A percentile compares a stretch with the other conserved stretches of the same genome.
phyloP scores from a whole-genome alignment of 2,113 vertebrate genomes.

The Genyomyrus donnyi region DNA sequence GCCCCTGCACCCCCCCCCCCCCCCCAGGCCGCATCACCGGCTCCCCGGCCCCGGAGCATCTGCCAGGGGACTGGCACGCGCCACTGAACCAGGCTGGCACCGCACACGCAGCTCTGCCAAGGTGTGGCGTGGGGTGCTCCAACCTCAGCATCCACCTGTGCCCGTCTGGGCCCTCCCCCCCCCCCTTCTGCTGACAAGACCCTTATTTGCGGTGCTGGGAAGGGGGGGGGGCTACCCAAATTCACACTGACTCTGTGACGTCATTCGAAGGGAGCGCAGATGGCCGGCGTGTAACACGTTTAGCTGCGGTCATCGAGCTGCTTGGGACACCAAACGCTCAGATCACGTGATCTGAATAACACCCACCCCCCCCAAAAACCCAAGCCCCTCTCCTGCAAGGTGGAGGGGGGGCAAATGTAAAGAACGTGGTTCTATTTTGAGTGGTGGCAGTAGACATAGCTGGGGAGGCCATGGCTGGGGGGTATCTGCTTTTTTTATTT shows the following conservation, averaged over 20 bases:
- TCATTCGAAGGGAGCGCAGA: constrained; percentile 51
- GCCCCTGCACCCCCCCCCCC: constrained; percentile 28
- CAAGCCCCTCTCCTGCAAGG: not conserved
- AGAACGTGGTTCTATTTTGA: not conserved
- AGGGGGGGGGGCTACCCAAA: constrained; percentile 37
- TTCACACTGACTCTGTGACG: constrained; percentile 39
- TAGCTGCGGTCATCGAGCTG: constrained; percentile 48
- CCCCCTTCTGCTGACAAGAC: constrained; percentile 40
- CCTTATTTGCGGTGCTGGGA: constrained; percentile 20
- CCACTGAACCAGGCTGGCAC: constrained; percentile 21
- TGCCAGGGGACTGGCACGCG: constrained; percentile 51
- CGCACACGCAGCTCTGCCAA: not conserved
- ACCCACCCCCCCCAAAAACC: not conserved
- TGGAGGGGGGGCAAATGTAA: not conserved
- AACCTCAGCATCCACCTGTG: constrained; percentile 19
- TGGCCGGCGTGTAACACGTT: constrained; percentile 64
- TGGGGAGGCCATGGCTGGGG: constrained; percentile 33
- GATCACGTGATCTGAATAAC: constrained; percentile 12
- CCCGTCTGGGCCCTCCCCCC: constrained; percentile 44
- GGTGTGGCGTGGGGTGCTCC: not conserved
- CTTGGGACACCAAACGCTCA: not conserved
- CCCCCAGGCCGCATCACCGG: constrained; percentile 41
- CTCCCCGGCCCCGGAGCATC: constrained; percentile 49
- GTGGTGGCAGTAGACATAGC: not conserved
- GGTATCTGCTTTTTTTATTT: constrained; percentile 48